phyloP scores from a whole-genome alignment of 2,113 vertebrate genomes.

The Callithrix jacchus region DNA sequence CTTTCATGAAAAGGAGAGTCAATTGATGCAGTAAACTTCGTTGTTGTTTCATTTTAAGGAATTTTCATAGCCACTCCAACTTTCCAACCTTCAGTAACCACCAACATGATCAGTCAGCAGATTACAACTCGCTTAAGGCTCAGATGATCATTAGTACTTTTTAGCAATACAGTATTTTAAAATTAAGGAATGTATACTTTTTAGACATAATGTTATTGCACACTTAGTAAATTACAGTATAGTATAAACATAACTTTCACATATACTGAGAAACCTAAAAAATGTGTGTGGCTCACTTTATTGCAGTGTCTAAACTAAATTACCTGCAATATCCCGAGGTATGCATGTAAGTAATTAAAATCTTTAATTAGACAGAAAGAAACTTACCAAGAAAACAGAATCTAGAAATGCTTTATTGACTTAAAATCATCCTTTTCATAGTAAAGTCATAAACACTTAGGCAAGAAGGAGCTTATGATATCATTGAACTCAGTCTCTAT shows the following conservation, averaged over 20 bases:
- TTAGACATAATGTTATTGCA: neutral
- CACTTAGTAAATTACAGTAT: neutral
- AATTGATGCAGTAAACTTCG: neutral
- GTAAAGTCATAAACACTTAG: neutral
- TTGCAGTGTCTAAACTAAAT: neutral
- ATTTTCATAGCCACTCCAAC: neutral
- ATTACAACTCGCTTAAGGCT: neutral
- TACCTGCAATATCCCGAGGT: neutral
- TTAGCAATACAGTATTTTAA: neutral
- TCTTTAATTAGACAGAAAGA: neutral
- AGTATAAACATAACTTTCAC: neutral
- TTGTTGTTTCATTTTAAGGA: neutral
- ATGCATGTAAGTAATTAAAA: neutral
- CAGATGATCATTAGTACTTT: neutral
- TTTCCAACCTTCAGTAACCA: neutral
- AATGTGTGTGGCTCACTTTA: neutral
- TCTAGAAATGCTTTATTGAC: neutral
- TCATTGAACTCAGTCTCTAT: neutral
- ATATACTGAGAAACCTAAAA: neutral
- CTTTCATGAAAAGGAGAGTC: neutral
- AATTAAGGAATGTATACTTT: neutral
- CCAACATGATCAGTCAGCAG: neutral
- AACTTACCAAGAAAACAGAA: neutral
- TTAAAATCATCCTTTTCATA: constrained; percentile 15
- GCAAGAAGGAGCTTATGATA: neutral